Evolutionary conservation across 2,797 vertebrate species (phyloP), one percentile per base, ranked within the genome.

Genomic region (Enteromius afrohamiltoni): DNA sequence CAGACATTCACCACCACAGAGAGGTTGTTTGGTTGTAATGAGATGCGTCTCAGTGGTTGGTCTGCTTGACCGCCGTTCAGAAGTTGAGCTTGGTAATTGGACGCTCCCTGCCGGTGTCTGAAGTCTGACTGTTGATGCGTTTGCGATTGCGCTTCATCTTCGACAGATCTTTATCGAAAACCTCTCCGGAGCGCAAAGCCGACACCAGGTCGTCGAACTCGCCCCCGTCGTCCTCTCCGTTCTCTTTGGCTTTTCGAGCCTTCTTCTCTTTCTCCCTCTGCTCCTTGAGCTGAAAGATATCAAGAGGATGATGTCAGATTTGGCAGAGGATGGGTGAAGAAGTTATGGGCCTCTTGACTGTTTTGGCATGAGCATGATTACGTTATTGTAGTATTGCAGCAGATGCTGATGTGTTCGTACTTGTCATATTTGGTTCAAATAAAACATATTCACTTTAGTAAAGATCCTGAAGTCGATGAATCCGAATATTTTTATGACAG

Each of bases 101-200:
- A 67, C 98, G 94, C 93, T 99, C 98, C 13, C 98, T 95, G 92
- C 96, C 89, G 0, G 95, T 90, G 87, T 99, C 98, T 0, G 96
- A 94, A 87, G 92, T 91, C 93, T 97, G 96, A 94, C 88, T 98
- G 94, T 96, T 94, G 79, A 97, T 95, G 89, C 98, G 96, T 81
- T 99, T 99, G 89, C 98, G 97, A 89, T 98, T 99, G 86, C 98
- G 96, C 85, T 99, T 99, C 93, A 99, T 96, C 92, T 99, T 99
- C 87, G 96, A 97, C 89, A 99, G 94, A 94, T 99, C 98, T 92
- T 99, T 99, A 93, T 99, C 98, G 1, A 99, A 99, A 85, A 99
- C 98, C 90, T 99, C 98, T 0, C 98, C 98, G 0, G 98, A 99
- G 76, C 98, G 95, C 86, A 99, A 91, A 0, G 98, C 98, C 0